Evolutionary conservation across 2,113 vertebrate species (phyloP), one percentile per base, ranked within the genome.

Genomic region (Sylvia atricapilla): DNA sequence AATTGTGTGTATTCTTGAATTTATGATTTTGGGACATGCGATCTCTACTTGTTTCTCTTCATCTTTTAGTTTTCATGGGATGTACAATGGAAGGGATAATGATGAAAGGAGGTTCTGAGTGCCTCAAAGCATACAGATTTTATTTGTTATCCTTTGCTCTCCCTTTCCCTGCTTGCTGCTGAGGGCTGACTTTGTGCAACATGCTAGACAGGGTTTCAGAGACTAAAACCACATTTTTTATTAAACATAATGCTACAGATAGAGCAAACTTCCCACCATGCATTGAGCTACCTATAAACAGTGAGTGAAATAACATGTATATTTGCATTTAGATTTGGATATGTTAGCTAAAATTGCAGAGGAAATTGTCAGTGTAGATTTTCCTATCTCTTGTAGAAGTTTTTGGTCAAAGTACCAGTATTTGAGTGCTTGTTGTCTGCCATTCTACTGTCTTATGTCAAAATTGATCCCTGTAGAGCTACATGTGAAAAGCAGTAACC

Each of bases 51-150:
- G 10, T 28, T 83, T 72, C 39, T 78, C 33, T 22, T 74, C 33
- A 37, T 39, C 33, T 27, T n/a, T 44, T 59, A 55, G 22, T 41
- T 89, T 44, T 63, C 17, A 37, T 53, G 52, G 35, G 50, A 15
- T 8, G 11, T 53, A 19, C 50, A 76, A 5, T 41, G 31, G 67
- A 87, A 84, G 39, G 44, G 17, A 35, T 72, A 27, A 33, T 39
- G 19, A 67, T 46, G 47, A 58, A 83, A 75, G 37, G 30, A 15
- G 62, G 20, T 83, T 94, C 62, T 41, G 43, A 58, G 52, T 52
- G 39, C 25, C 17, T 87, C 39, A 50, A n/a, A 63, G 39, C 21
- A 27, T 39, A 39, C 30, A 39, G 0, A 0, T 66, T 7, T 20
- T 79, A 31, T 52, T 92, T 39, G 37, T 70, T 70, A 52, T 23